Evolutionary conservation across 2,113 vertebrate species (phyloP), one percentile per base, ranked within the genome.

Genomic region (Lycocorax pyrrhopterus): DNA sequence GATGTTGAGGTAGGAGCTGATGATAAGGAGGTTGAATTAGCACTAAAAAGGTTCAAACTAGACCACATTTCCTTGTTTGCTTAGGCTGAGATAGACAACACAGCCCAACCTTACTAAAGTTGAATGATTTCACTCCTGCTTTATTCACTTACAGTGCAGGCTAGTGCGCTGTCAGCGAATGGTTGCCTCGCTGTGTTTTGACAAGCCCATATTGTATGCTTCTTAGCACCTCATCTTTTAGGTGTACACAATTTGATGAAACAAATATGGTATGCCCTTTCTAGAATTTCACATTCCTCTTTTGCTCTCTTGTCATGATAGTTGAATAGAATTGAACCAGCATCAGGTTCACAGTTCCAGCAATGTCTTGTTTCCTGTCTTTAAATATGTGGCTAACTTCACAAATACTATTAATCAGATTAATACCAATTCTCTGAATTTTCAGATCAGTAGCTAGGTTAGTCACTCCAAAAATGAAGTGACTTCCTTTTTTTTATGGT

Each of bases 201-300:
- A 95, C 90, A 94, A 94, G 78, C 35, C 74, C 58, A 44, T 52
- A 68, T 3, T 76, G 41, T 43, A 47, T 35, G 13, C 25, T 93
- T 87, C 87, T 96, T 41, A 81, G 60, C 80, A 95, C 87, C 23
- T 96, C 91, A 91, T 96, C 64, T 87, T 91, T 92, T 91, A 77
- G 55, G 41, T 74, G 35, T 39, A 71, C 41, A 76, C 20, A 89
- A 6, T 84, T 80, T 44, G 33, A 41, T 63, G 53, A 88, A 92
- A 83, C 33, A 90, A 92, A 75, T 89, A 63, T 30, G 33, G 79
- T 73, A 73, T 53, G 5, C 55, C 41, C 51, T n/a, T 90, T 69
- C 25, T 60, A 77, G 59, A 83, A 74, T 86, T 86, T 66, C 68
- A 73, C 63, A 62, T 77, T 44, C n/a, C 20, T 86, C 32, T 49